Conservation (phyloP, 2,797 vertebrate genomes). For the Catharus ustulatus region DNA sequence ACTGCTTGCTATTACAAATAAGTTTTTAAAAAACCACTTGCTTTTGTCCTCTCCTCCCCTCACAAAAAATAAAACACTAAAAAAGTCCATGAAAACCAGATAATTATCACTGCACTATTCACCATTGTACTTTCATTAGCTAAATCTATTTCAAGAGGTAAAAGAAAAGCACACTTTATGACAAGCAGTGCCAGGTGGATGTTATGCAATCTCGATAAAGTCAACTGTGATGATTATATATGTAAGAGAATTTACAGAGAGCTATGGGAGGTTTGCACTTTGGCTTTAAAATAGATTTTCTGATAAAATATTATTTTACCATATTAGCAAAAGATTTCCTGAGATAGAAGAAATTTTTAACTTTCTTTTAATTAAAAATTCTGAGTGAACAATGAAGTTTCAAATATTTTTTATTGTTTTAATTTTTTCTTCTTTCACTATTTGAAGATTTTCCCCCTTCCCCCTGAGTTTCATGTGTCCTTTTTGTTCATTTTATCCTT, state of each 20-base stretch:
- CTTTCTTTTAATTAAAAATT: background rate
- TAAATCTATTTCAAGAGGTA: background rate
- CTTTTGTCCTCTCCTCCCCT: fast-evolving
- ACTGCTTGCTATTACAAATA: background rate
- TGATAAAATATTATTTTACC: background rate
- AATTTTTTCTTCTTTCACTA: background rate
- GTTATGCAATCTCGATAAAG: background rate
- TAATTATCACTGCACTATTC: background rate
- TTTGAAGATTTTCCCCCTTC: background rate
- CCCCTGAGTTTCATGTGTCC: background rate
- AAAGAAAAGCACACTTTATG: background rate
- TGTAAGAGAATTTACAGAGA: background rate
- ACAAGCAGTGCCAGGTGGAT: background rate
- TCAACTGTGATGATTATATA: background rate
- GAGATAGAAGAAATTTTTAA: background rate
- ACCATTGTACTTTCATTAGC: background rate
- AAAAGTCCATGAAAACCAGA: background rate
- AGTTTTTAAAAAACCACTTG: background rate
- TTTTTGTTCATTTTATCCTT: background rate
- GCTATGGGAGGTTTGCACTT: fast-evolving
- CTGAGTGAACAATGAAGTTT: background rate
- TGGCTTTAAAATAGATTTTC: background rate
- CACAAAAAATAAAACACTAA: background rate
- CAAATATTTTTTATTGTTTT: background rate
- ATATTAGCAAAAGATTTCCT: background rate